Evolutionary conservation across 1,140 invertebrate genomes (phyloP).

Genomic region (Apis laboriosa): DNA sequence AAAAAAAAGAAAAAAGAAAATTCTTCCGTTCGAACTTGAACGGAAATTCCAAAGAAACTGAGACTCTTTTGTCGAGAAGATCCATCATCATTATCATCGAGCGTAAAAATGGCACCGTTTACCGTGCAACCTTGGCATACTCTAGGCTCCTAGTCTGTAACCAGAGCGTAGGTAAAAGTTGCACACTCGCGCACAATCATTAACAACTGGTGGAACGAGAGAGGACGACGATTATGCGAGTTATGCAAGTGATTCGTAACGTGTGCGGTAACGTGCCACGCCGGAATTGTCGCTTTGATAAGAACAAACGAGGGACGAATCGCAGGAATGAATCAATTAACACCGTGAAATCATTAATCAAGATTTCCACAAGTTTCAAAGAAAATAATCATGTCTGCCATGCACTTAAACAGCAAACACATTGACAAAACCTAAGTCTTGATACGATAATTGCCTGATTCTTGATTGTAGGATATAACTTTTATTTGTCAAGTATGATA

Average conservation of each 20-base stretch:
- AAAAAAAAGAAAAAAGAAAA: not conserved
- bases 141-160: conserved; percentile 47
- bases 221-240: conserved; percentile 46
- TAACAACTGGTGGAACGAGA: conserved; percentile 26
- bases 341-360: not conserved
- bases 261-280: conserved; percentile 14
- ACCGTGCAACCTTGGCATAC: conserved; percentile 61
- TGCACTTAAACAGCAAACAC: no score
- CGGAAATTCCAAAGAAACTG: not conserved
- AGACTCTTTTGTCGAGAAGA: conserved; percentile 14
- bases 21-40: not conserved
- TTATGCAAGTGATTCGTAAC: conserved; percentile 61
- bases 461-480: no score
- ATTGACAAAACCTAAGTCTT: not conserved
- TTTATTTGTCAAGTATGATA: no score
- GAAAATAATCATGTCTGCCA: not conserved
- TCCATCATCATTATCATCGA: not conserved
- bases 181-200: conserved; percentile 23
- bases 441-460: not conserved
- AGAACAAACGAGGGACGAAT: conserved; percentile 3
- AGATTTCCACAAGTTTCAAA: not conserved
- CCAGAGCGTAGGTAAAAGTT: conserved; percentile 55
- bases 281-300: conserved; percentile 29
- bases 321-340: conserved; percentile 1
- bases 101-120: conserved; percentile 40